Conservation (phyloP, 2,797 vertebrate genomes). For the Poliocrania exsul region DNA sequence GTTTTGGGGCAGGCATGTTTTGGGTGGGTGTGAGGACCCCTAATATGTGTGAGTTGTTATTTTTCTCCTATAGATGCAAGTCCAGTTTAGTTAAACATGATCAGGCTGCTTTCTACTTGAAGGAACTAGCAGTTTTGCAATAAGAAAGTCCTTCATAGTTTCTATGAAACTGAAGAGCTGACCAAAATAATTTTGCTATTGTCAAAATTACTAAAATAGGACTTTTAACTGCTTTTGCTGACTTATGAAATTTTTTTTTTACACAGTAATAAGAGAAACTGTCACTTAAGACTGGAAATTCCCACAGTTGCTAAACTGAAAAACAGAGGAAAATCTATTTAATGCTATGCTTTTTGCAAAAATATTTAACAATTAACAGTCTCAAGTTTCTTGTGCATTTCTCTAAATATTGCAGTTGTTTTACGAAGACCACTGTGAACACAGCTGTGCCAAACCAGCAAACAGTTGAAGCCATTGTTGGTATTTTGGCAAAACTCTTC, state of each 20-base stretch:
- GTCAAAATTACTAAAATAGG: not conserved
- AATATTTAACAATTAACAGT: slow-evolving; percentile 26
- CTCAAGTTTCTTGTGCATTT: slow-evolving; percentile 2
- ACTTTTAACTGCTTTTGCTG: not conserved
- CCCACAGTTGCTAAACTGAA: not conserved
- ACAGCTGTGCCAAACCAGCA: slow-evolving; percentile 47
- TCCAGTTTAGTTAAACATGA: not conserved
- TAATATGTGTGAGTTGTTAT: not conserved
- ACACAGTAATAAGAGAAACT: not conserved
- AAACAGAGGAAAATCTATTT: not conserved
- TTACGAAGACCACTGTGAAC: slow-evolving; percentile 17
- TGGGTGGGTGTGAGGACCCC: not conserved
- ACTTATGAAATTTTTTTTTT: not conserved
- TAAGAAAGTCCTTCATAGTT: not conserved
- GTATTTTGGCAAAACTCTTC: slow-evolving; percentile 37
- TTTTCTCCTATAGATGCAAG: not conserved
- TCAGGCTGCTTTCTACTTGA: not conserved
- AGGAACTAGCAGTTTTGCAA: not conserved
- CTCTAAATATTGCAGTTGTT: slow-evolving; percentile 52
- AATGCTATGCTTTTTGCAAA: slow-evolving; percentile 6
- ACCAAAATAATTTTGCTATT: not conserved
- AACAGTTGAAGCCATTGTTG: slow-evolving; percentile 30
- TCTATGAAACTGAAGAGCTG: not conserved
- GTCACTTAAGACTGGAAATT: slow-evolving; percentile 25
- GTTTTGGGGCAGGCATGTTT: not conserved